A percentile compares a stretch with the other conserved stretches of the same genome.
These are phyloP conservation scores for Phocoena phocoena DNA, from an alignment of 2,113 vertebrate genomes.

Conservation along the genomic window DNA sequence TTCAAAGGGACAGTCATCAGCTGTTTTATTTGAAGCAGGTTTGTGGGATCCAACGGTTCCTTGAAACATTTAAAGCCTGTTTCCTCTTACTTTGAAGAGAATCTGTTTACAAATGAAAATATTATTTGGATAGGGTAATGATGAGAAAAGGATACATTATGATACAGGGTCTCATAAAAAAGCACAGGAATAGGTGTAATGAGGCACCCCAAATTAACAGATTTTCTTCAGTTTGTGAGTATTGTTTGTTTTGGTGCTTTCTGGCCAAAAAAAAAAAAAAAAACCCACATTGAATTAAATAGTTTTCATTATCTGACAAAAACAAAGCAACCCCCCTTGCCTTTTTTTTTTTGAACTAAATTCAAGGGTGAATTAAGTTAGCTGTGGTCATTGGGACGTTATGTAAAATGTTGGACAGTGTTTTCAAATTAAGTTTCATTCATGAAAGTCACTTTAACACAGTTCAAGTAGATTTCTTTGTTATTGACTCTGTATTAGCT, in stretches of 20 bases:
- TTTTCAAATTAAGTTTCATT: slow-evolving; percentile 51
- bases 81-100: slow-evolving; percentile 25
- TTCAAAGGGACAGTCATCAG: background rate
- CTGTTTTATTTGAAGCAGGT: background rate
- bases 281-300: background rate
- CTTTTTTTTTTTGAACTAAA: background rate
- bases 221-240: background rate
- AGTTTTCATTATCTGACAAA: slow-evolving; percentile 28
- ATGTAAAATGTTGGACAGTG: background rate
- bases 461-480: background rate
- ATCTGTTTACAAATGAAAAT: slow-evolving; percentile 30
- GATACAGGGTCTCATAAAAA: background rate
- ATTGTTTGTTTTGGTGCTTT: slow-evolving; percentile 7
- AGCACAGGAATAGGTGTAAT: background rate
- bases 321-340: background rate
- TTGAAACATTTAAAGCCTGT: background rate
- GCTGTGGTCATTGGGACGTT: background rate
- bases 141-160: background rate
- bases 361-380: slow-evolving; percentile 27
- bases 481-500: background rate
- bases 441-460: background rate
- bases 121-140: background rate
- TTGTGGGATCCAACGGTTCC: background rate
- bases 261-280: background rate
- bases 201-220: background rate